Conservation (phyloP, 2,797 vertebrate species). For the Malurus splendens region DNA sequence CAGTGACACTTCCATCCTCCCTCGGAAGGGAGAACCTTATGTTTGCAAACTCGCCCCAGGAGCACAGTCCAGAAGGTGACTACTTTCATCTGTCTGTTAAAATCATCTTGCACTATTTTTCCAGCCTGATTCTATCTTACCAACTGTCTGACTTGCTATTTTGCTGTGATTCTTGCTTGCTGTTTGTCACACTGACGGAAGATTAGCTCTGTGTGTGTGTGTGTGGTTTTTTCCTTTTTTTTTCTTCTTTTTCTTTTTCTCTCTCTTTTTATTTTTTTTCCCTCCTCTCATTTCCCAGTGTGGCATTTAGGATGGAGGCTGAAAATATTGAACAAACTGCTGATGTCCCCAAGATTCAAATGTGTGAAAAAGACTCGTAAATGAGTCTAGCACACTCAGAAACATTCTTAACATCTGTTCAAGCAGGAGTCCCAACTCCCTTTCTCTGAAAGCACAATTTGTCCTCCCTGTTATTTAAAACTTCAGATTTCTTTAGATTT, state of each 20-base stretch:
- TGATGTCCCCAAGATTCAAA: constrained; percentile 50
- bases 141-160: constrained; percentile 26
- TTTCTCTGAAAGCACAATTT: constrained; percentile 53
- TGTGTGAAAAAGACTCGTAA: constrained; percentile 60
- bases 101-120: not conserved
- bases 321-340: constrained; percentile 59
- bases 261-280: not conserved
- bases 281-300: not conserved
- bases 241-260: not conserved
- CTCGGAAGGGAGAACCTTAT: not conserved
- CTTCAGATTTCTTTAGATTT: constrained; percentile 17
- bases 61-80: constrained; percentile 18
- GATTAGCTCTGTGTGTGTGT: not conserved
- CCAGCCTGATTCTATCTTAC: constrained; percentile 10
- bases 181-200: not conserved
- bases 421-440: constrained; percentile 28
- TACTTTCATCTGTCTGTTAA: not conserved
- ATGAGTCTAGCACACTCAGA: constrained; percentile 59
- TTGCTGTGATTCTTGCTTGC: constrained; percentile 7
- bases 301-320: constrained; percentile 46
- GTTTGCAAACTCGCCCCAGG: not conserved
- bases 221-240: rapidly evolving
- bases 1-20: not conserved
- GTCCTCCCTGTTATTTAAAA: constrained; percentile 49
- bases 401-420: constrained; percentile 60